phyloP scores from a whole-genome alignment of 2,888 invertebrate genomes.

The Leistus spinibarbis region DNA sequence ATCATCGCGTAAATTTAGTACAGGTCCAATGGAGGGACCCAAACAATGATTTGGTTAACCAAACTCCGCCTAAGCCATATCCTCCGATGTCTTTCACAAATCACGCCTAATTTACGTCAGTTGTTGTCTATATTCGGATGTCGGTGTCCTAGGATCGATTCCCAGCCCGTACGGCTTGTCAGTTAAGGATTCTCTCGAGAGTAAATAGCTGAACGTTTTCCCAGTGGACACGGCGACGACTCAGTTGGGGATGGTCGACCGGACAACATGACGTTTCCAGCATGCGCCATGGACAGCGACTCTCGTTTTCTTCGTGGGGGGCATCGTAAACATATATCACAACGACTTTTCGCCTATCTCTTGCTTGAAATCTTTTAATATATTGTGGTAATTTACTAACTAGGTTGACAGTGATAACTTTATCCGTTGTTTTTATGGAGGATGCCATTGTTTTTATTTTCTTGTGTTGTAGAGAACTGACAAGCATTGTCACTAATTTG shows the following conservation, averaged over 20 bases:
- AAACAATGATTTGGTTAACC: background rate
- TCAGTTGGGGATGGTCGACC: background rate
- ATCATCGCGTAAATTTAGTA: too few species aligned
- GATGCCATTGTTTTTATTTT: background rate
- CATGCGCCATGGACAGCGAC: background rate
- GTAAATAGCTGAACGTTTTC: constrained; percentile 8
- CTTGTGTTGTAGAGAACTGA: too few species aligned
- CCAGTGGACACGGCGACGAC: background rate
- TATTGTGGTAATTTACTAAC: background rate
- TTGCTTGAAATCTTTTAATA: background rate
- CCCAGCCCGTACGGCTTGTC: constrained; percentile 1
- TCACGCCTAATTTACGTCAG: constrained; percentile 14
- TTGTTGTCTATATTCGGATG: constrained; percentile 1
- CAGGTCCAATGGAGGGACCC: background rate
- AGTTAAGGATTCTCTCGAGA: constrained; percentile 13
- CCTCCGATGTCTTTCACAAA: constrained; percentile 1
- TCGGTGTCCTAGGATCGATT: constrained; percentile 14
- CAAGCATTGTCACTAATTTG: too few species aligned
- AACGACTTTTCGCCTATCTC: background rate
- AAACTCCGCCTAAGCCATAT: background rate
- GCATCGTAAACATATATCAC: background rate
- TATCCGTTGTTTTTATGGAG: background rate
- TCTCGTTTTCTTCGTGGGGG: background rate
- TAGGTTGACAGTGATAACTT: background rate
- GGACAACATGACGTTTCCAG: constrained; percentile 8